phyloP scores from a whole-genome alignment of 2,888 invertebrate species.

The Muscina levida region DNA sequence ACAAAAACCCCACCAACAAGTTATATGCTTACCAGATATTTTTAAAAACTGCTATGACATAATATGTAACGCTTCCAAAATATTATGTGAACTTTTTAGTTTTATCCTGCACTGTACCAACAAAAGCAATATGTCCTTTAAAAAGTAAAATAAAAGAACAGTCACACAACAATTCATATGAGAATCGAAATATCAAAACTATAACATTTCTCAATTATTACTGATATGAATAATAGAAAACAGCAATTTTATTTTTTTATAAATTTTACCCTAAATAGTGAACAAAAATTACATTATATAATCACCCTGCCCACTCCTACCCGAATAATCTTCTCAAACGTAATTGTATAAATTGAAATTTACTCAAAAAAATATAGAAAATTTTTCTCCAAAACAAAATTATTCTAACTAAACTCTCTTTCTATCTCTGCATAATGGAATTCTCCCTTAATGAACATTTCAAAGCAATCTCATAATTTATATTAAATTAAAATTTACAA shows the following conservation, averaged over 20 bases:
- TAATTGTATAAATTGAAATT: constrained; percentile 37
- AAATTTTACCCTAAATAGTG: constrained; percentile 52
- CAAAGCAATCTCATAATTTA: constrained; percentile 46
- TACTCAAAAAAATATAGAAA: constrained; percentile 18
- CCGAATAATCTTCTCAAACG: constrained; percentile 20
- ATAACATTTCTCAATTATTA: constrained; percentile 47
- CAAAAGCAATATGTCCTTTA: constrained; percentile 49
- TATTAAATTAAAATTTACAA: constrained; percentile 20
- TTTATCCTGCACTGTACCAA: constrained; percentile 42
- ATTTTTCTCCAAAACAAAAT: constrained; percentile 41
- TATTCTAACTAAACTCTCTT: constrained; percentile 37
- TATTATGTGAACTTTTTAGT: too few relatives aligned
- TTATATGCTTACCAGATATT: too few relatives aligned
- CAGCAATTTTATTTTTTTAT: constrained; percentile 66
- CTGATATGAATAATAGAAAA: constrained; percentile 32
- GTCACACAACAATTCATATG: constrained; percentile 42
- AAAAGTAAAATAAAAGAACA: constrained; percentile 49
- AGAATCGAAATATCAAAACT: constrained; percentile 36
- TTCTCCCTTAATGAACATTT: constrained; percentile 13
- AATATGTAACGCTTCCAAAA: too few relatives aligned
- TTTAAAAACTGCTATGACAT: too few relatives aligned
- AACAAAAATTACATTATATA: constrained; percentile 29
- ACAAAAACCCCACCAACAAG: too few relatives aligned
- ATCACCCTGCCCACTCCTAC: background rate
- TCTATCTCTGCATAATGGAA: constrained; percentile 36